Evolutionary conservation across 2,113 vertebrate species (phyloP).

Genomic region (Notechis scutatus): DNA sequence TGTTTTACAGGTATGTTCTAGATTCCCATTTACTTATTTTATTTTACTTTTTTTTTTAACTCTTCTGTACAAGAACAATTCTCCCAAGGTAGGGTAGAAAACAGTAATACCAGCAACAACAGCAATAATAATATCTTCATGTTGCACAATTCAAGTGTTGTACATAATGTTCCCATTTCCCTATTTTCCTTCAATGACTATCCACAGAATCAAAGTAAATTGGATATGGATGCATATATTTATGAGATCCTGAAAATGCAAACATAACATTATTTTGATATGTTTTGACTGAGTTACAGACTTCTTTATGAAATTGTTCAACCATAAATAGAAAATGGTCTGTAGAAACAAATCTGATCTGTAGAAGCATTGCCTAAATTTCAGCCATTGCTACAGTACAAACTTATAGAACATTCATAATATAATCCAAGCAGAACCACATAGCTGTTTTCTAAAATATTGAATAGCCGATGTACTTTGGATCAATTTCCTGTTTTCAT

Average conservation of each 20-base stretch:
- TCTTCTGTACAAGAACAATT: not conserved
- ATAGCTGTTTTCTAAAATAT: not conserved
- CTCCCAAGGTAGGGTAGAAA: not conserved
- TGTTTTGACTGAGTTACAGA: not conserved
- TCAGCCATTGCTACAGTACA: not conserved
- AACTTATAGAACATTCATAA: not conserved
- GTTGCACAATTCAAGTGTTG: not conserved
- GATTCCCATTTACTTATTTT: not conserved
- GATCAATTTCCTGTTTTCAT: not conserved
- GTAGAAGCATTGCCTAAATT: not conserved
- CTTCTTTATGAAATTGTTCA: not conserved
- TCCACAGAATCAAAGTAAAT: not conserved
- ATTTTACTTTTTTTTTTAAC: not conserved
- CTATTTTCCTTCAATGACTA: not conserved
- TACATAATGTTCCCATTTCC: not conserved
- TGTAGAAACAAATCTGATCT: not conserved
- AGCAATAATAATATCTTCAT: not conserved
- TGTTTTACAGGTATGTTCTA: constrained; percentile 64
- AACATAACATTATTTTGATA: not conserved
- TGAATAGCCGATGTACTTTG: not conserved
- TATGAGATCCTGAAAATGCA: not conserved
- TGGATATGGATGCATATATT: not conserved
- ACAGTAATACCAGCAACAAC: not conserved
- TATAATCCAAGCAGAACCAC: not conserved
- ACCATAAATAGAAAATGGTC: not conserved